Evolutionary conservation across 2,797 vertebrate genomes (phyloP), one percentile per base, ranked within the genome.

Genomic region (Oreonectes daqikongensis): DNA sequence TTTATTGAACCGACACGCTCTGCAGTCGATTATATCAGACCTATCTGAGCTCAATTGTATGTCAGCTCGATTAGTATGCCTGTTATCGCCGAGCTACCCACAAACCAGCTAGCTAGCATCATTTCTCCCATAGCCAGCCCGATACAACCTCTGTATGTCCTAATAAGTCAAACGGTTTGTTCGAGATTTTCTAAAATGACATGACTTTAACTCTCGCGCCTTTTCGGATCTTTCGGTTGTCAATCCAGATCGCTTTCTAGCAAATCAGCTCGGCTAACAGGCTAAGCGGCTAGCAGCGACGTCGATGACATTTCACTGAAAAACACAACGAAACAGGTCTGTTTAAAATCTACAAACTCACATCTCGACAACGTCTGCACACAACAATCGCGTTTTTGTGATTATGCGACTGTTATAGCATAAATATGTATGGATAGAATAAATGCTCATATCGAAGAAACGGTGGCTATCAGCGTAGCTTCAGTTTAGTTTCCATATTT

Each of bases 241-340:
- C 75, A 80, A 12, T 40, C 30, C 44, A 60, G 72, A 15, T 81
- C 20, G 65, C 64, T 86, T 83, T 80, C 81, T 77, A 89, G 81
- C 83, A 81, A 88, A 87, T 85, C 78, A 77, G 69, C 52, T 30
- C 26, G 63, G 88, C 84, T 88, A 88, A 79, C 86, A 30, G n/a
- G 60, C 80, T 78, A 82, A 77, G 79, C 72, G 63, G 72, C 73
- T 77, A 67, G 81, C 88, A 72, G 48, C 84, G 82, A 84, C 84
- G 85, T 74, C 83, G 86, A 90, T 91, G 90, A 87, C 85, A 77
- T 88, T 81, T 82, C 79, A 83, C 80, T 82, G 87, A 80, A 68
- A 85, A 84, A 80, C 44, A 83, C 85, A 46, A 83, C 78, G 80
- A 81, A 82, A 88, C 63, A 91, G 92, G 92, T 93, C 89, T 86